Evolutionary conservation across 1,140 invertebrate species (phyloP).

Genomic region (Lineus longissimus): DNA sequence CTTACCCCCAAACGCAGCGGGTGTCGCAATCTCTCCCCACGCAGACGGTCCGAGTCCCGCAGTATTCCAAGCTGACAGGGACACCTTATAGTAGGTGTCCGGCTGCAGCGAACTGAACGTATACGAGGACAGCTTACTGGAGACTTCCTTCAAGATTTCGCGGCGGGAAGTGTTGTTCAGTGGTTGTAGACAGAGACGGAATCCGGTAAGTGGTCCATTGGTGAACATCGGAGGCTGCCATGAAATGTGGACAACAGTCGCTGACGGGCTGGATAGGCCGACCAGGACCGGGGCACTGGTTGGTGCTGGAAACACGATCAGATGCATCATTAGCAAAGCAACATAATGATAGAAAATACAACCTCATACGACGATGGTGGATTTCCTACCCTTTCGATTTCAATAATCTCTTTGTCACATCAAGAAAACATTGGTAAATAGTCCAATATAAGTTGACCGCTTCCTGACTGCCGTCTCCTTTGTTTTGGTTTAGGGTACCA

Average conservation of each 20-base stretch:
- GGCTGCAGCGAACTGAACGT: slow-evolving; percentile 75
- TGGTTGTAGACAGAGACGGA: slow-evolving; percentile 67
- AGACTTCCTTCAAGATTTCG: slow-evolving; percentile 64
- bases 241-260: slow-evolving; percentile 76
- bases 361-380: too few relatives aligned
- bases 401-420: too few relatives aligned
- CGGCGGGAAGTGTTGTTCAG: slow-evolving; percentile 32
- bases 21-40: slow-evolving; percentile 62
- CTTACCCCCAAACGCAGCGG: too few relatives aligned
- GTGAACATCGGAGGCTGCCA: slow-evolving; percentile 83
- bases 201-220: slow-evolving; percentile 82
- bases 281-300: slow-evolving; percentile 58
- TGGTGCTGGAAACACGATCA: slow-evolving; percentile 33
- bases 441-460: too few relatives aligned
- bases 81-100: slow-evolving; percentile 71
- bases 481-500: too few relatives aligned
- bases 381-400: too few relatives aligned
- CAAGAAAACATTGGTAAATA: too few relatives aligned
- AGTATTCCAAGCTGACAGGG: slow-evolving; percentile 74
- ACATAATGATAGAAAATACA: neutral
- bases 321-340: slow-evolving; percentile 6
- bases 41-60: slow-evolving; percentile 73
- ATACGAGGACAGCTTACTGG: slow-evolving; percentile 58
- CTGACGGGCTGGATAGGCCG: slow-evolving; percentile 73
- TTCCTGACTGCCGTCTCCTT: too few relatives aligned